These are phyloP conservation scores for Dermatemys mawii DNA, from an alignment of 2,113 vertebrate genomes.

Conservation along the genomic window DNA sequence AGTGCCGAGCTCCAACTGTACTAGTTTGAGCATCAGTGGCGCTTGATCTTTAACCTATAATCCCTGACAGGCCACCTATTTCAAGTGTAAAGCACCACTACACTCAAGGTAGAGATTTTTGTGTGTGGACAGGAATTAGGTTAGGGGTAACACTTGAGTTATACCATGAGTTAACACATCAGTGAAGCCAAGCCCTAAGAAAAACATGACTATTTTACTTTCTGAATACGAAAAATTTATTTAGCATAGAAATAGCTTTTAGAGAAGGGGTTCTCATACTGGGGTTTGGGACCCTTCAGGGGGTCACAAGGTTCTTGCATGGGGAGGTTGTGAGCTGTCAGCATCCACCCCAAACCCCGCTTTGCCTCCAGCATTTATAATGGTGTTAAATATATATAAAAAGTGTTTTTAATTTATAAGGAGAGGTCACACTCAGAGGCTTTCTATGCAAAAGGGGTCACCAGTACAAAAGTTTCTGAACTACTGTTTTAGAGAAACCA, in stretches of 20 bases:
- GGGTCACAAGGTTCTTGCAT: no score
- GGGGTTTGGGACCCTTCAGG: no score
- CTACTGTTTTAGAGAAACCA: not conserved
- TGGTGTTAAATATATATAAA: no score
- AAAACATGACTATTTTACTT: slow-evolving; percentile 12
- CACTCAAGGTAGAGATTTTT: not conserved
- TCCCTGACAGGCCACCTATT: not conserved
- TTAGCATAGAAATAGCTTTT: slow-evolving; percentile 13
- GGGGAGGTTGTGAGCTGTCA: no score
- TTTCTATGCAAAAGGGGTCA: no score
- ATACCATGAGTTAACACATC: not conserved
- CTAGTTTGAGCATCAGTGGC: slow-evolving; percentile 1
- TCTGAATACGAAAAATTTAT: not conserved
- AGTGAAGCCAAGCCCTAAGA: not conserved
- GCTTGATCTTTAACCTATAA: not conserved
- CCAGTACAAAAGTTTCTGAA: no score
- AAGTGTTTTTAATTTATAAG: no score
- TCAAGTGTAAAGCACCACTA: not conserved
- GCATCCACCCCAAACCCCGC: no score
- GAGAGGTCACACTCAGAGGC: no score
- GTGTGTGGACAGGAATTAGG: not conserved
- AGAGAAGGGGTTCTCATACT: not conserved
- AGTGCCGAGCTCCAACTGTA: slow-evolving; percentile 1
- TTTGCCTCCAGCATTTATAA: no score
- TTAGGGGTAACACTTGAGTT: not conserved